Conservation (phyloP, 2,888 invertebrate species). For the Euzophera pinguis region DNA sequence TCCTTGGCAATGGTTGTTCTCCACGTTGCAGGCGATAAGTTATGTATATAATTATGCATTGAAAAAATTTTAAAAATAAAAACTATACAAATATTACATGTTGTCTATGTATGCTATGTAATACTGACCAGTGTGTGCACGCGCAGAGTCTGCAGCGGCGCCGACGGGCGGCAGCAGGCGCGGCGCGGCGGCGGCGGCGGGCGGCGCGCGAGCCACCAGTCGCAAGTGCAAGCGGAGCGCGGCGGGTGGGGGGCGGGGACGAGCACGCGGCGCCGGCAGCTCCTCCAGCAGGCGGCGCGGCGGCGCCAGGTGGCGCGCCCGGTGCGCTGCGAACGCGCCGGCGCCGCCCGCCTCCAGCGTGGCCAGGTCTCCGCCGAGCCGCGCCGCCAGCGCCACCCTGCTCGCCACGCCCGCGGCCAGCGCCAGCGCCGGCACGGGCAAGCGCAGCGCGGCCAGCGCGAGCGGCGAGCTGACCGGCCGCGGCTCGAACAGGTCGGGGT, state of each 20-base stretch:
- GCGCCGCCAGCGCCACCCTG: constrained; percentile 85
- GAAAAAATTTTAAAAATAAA: too few relatives aligned
- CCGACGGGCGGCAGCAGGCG: constrained; percentile 32
- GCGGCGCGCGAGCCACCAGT: constrained; percentile 35
- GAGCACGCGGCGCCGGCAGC: constrained; percentile 60
- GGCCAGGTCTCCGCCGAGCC: constrained; percentile 84
- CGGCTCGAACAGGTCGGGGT: constrained; percentile 98
- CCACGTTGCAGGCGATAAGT: too few relatives aligned
- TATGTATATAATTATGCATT: too few relatives aligned
- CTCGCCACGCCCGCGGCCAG: constrained; percentile 82
- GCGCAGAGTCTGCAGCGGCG: constrained; percentile 16
- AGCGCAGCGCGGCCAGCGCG: constrained; percentile 88
- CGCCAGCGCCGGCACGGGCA: constrained; percentile 85
- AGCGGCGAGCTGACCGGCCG: constrained; percentile 97
- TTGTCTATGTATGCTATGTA: too few relatives aligned
- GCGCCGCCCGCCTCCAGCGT: constrained; percentile 83
- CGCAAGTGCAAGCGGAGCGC: constrained; percentile 35
- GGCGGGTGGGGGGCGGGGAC: constrained; percentile 32
- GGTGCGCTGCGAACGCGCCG: constrained; percentile 91
- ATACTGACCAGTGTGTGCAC: neutral
- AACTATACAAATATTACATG: too few relatives aligned
- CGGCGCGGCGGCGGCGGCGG: constrained; percentile 80
- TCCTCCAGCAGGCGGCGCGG: constrained; percentile 69
- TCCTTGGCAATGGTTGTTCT: too few relatives aligned
- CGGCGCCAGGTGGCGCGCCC: constrained; percentile 87